phyloP scores from a whole-genome alignment of 1,140 invertebrate genomes.

The Zaprionus africanus region DNA sequence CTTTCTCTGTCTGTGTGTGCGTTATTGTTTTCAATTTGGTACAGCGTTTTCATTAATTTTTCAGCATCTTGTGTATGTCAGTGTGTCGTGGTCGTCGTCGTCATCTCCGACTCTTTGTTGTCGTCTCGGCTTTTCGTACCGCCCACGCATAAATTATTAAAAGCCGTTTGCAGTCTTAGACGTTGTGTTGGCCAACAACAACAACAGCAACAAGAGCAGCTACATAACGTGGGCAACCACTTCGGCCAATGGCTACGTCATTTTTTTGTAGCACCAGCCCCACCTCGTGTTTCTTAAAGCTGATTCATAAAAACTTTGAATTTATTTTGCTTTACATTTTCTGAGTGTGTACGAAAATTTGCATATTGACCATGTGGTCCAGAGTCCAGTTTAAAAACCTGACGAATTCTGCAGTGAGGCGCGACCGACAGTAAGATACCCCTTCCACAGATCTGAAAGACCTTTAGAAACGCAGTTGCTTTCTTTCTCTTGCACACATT shows the following conservation, averaged over 20 bases:
- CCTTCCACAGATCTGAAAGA: background rate
- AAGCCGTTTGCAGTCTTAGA: constrained; percentile 62
- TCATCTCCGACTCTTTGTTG: constrained; percentile 58
- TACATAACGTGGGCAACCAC: constrained; percentile 27
- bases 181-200: constrained; percentile 40
- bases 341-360: constrained; percentile 57
- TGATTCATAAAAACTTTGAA: constrained; percentile 79
- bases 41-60: constrained; percentile 82
- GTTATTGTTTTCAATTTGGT: constrained; percentile 80
- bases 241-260: constrained; percentile 37
- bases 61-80: constrained; percentile 57
- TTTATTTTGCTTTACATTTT: constrained; percentile 64
- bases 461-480: no score
- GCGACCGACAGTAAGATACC: no score
- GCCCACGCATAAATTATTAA: constrained; percentile 78
- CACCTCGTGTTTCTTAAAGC: constrained; percentile 39
- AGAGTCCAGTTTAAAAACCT: constrained; percentile 20
- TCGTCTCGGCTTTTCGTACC: constrained; percentile 46
- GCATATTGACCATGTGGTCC: constrained; percentile 54
- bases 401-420: background rate
- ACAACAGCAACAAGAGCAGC: constrained; percentile 5
- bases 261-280: background rate
- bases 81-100: constrained; percentile 45
- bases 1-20: constrained; percentile 15
- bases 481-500: no score